These are phyloP conservation scores for Parasteatoda lunata DNA, from an alignment of 2,888 invertebrate species.

Conservation along the genomic window DNA sequence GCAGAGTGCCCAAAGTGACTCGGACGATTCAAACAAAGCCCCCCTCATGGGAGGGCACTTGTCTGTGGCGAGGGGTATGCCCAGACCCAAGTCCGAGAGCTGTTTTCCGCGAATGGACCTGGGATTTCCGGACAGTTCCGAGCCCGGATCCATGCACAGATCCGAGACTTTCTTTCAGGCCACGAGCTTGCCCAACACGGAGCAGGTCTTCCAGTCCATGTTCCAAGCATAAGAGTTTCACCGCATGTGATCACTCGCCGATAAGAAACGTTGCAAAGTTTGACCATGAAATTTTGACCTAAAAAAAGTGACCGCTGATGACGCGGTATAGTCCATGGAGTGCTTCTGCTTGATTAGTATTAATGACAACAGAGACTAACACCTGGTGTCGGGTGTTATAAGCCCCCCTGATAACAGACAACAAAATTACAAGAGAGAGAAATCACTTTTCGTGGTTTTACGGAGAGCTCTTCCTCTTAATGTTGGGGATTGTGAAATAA, in stretches of 20 bases:
- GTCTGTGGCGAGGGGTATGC: slow-evolving; percentile 73
- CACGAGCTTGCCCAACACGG: slow-evolving; percentile 61
- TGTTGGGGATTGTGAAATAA: not conserved
- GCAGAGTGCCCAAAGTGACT: slow-evolving; percentile 76
- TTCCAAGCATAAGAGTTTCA: slow-evolving; percentile 54
- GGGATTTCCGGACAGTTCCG: slow-evolving; percentile 62
- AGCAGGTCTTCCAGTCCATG: slow-evolving; percentile 67
- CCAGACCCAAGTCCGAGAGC: slow-evolving; percentile 88
- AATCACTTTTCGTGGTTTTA: not conserved
- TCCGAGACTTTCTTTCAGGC: slow-evolving; percentile 69
- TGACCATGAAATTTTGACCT: not conserved
- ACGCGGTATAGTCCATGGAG: not conserved
- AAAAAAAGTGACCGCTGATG: not conserved
- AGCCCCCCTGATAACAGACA: not conserved
- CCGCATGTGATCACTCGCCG: not conserved
- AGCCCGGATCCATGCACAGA: slow-evolving; percentile 64
- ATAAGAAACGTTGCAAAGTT: not conserved
- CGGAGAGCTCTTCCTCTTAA: not conserved
- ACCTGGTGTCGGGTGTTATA: not conserved
- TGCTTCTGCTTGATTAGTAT: not conserved
- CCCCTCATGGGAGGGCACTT: slow-evolving; percentile 67
- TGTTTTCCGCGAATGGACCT: slow-evolving; percentile 78
- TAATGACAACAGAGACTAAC: not conserved
- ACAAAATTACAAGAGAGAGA: not conserved
- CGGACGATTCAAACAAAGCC: slow-evolving; percentile 70